A percentile compares a stretch with the other conserved stretches of the same genome.
Conservation (phyloP, 1,140 invertebrate species). For the Zaprionus vittiger region DNA sequence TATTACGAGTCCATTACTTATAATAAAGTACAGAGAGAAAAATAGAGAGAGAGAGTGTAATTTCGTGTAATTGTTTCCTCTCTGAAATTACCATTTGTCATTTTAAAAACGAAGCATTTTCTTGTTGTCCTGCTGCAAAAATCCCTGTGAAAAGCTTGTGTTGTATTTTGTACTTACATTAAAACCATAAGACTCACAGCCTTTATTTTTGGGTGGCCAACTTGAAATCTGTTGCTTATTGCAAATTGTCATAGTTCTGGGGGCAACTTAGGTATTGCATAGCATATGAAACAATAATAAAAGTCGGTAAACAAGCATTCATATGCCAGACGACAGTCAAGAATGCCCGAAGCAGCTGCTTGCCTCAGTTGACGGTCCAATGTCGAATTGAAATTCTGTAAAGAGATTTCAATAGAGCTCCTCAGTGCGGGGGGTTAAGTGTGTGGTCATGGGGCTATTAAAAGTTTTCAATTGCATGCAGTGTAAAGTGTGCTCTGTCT, state of each 20-base stretch:
- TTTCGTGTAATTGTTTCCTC: background rate
- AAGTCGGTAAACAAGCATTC: background rate
- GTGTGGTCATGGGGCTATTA: background rate
- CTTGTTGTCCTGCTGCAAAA: background rate
- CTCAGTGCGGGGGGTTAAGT: conserved; percentile 1
- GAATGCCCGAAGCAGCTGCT: background rate
- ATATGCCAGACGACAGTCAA: background rate
- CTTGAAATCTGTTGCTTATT: background rate
- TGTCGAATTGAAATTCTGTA: conserved; percentile 1
- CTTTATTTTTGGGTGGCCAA: background rate
- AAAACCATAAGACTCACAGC: background rate
- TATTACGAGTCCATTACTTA: background rate
- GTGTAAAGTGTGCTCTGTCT: background rate
- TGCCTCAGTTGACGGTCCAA: too few species aligned
- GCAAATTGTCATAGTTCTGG: background rate
- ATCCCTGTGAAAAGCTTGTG: background rate
- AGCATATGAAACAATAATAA: background rate
- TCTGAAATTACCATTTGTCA: background rate
- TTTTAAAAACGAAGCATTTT: background rate
- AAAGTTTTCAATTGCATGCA: background rate
- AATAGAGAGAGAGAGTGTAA: background rate
- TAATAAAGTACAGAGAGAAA: background rate
- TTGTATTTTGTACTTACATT: background rate
- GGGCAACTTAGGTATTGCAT: background rate
- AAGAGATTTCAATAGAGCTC: background rate